Base-by-base conservation (phyloP, 2,888 invertebrate species). In the Cancer borealis region DNA sequence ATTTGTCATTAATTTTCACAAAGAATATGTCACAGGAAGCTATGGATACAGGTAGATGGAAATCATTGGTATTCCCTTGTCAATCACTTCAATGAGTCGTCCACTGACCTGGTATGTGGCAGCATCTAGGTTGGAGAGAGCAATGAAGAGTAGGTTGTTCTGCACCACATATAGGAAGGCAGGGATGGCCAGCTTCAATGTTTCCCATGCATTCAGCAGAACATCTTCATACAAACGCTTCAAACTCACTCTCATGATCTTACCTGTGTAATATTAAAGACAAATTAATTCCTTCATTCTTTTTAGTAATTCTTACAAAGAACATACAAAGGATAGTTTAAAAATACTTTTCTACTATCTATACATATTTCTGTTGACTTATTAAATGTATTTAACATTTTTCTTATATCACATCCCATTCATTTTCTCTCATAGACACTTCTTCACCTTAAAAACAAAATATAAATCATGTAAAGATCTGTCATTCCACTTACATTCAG, bases 91-190 rank as follows among this genome's bases (percentile, higher is more conserved):
- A 14, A 39, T 39, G 39, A 3, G 39, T 84, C 17, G 1, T 39
- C 39, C 84, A 30, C 60, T 84, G 39, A 84, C 96, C 95, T 96
- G 96, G 92, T 95, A 96, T 21, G 96, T 96, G 47, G 96, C 95
- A 54, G 96, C 96, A 94, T 96, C 96, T 12, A 96, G 93, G 91
- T 96, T 95, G 79, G 95, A 92, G 79, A 96, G 95, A 21, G 96
- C 96, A 89, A 96, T 93, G 92, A 95, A 96, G 54, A 96, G 95
- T 26, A 96, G 90, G 94, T 96, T 96, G 95, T 96, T 96, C 90
- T 96, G 96, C 17, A 96, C 93, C 14, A 95, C 93, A 93, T 96
- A 96, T 10, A 96, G 94, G 60, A 88, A 93, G 60, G 95, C 95
- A 26, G 95, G 95, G 21, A 95, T 66, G 84, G 94, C 92, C 84